Conservation (phyloP, 2,113 vertebrate species). For the Coturnix japonica region DNA sequence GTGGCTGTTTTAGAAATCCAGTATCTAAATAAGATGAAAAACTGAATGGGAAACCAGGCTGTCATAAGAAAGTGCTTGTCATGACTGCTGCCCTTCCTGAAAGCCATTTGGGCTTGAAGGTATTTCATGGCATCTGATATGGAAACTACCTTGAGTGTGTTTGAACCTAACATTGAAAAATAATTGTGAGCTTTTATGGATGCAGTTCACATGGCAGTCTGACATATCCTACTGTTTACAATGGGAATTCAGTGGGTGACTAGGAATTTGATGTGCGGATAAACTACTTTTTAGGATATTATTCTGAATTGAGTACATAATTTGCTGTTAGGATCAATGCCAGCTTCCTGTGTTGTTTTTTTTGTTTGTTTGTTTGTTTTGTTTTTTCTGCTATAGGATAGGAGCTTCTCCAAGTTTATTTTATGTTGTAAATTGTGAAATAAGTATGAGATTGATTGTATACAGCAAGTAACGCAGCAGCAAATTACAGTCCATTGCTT, state of each 20-base stretch:
- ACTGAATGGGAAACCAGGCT: background rate
- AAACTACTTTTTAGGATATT: background rate
- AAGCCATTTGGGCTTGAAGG: background rate
- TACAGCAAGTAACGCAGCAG: background rate
- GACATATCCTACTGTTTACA: background rate
- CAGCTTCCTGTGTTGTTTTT: background rate
- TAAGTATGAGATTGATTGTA: background rate
- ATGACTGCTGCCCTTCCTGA: background rate
- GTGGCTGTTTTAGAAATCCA: background rate
- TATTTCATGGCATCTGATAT: background rate
- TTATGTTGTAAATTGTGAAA: background rate
- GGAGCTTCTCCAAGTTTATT: background rate
- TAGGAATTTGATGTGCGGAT: background rate
- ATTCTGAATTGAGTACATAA: background rate
- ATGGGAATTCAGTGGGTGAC: background rate
- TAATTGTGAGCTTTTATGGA: background rate
- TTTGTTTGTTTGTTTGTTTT: background rate
- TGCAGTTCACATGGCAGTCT: background rate
- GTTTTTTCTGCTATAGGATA: background rate
- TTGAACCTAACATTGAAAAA: background rate
- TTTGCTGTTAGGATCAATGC: background rate
- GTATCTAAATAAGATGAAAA: constrained; percentile 2
- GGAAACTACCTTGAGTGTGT: background rate
- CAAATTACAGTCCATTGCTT: background rate
- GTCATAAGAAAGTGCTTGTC: background rate